phyloP scores from a whole-genome alignment of 2,797 vertebrate genomes.

The Tachyglossus aculeatus region DNA sequence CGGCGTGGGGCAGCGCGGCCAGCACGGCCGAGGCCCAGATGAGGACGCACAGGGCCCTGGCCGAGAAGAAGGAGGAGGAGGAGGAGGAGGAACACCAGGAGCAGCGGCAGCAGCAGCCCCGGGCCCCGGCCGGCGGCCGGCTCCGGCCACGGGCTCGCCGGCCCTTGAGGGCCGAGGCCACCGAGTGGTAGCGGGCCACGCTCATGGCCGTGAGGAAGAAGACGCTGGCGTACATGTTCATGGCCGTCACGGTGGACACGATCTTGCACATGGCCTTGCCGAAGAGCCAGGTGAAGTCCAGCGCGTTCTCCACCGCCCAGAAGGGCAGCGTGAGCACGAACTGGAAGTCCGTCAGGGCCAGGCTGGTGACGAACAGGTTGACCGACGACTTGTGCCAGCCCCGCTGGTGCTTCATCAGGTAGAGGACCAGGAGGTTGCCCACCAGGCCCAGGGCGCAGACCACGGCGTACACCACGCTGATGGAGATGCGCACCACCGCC shows the following conservation, averaged over 20 bases:
- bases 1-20: conserved; percentile 86
- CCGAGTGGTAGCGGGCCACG: conserved; percentile 87
- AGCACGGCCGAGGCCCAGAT: conserved; percentile 85
- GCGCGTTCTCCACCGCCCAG: conserved; percentile 94
- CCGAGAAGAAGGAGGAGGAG: too few relatives aligned
- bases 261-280: conserved; percentile 95
- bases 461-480: conserved; percentile 89
- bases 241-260: conserved; percentile 89
- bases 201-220: conserved; percentile 97
- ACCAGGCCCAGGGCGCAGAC: conserved; percentile 92
- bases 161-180: conserved; percentile 87
- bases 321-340: conserved; percentile 94
- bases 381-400: conserved; percentile 93
- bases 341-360: conserved; percentile 94
- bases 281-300: conserved; percentile 95
- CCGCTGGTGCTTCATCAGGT: conserved; percentile 90
- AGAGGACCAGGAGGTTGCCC: conserved; percentile 90
- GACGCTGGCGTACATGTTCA: conserved; percentile 98
- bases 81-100: too few relatives aligned
- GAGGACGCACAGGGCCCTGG: conserved; percentile 78
- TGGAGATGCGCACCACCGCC: conserved; percentile 80
- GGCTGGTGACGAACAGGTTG: conserved; percentile 91
- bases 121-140: conserved; percentile 44
- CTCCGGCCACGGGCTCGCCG: conserved; percentile 46
- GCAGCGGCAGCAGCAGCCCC: conserved; percentile 62